Evolutionary conservation across 2,888 invertebrate genomes (phyloP), one percentile per base, ranked within the genome.

Genomic region (Drosophila subsilvestris): DNA sequence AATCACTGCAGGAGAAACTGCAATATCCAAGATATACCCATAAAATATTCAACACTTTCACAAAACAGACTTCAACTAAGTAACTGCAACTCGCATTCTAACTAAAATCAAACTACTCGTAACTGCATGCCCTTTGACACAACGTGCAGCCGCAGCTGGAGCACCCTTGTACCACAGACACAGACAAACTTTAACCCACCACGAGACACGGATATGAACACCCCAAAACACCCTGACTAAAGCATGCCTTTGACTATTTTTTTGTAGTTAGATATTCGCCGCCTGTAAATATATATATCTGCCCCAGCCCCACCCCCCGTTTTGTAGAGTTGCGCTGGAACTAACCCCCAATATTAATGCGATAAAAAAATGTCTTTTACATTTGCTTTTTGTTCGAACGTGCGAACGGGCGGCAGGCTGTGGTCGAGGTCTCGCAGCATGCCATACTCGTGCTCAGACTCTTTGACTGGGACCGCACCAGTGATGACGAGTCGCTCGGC

Each of bases 381-480:
- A 70, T 53, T 27, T 44, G 63, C 63, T 47, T 63, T 63, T 51
- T 63, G 51, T 63, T 63, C 68, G 63, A 63, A 44, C 62, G 62
- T 37, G 44, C 37, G 43, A 51, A 63, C 63, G 57, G 57, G 67
- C 12, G 14, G 7, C 93, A 94, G 94, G 94, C 93, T 91, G 92
- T 93, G 93, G 93, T 95, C 93, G 94, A 95, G 91, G 93, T 93
- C 78, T 90, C 92, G 72, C 92, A 92, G 78, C 93, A 92, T 79
- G 92, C 93, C 80, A 92, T 94, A 86, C 92, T 96, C 90, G 92
- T 92, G 90, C 94, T 96, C 91, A 93, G 93, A 91, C 95, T 98
- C 89, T 97, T 94, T 94, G 98, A 98, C 95, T 97, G 97, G 95
- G 98, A 98, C 94, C 95, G 96, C 90, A 95, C 97, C 86, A 96